Conservation (phyloP, 1,140 invertebrate species). For the Leptinotarsa defecta region DNA sequence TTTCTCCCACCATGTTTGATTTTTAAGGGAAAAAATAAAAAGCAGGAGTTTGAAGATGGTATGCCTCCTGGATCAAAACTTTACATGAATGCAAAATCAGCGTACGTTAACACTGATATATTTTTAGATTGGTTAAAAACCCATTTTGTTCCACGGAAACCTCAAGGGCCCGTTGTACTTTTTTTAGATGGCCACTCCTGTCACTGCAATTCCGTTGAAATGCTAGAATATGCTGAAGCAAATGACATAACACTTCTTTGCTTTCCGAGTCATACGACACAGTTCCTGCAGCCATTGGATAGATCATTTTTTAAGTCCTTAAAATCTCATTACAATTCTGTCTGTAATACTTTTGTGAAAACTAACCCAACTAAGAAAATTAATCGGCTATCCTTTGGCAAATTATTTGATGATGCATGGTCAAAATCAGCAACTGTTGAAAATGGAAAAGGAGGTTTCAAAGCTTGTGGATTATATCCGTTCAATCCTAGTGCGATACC, state of each 20-base stretch:
- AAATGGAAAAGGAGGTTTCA: not conserved
- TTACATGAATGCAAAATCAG: slow-evolving; percentile 54
- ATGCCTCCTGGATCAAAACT: slow-evolving; percentile 48
- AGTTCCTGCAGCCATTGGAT: slow-evolving; percentile 46
- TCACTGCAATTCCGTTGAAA: slow-evolving; percentile 40
- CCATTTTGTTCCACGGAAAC: slow-evolving; percentile 49
- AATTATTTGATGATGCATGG: too few relatives aligned
- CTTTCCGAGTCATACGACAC: slow-evolving; percentile 50
- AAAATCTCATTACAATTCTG: slow-evolving; percentile 29
- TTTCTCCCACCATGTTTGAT: slow-evolving; percentile 50
- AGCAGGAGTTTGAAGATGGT: slow-evolving; percentile 50
- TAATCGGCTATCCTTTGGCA: too few relatives aligned
- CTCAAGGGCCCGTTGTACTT: slow-evolving; percentile 44
- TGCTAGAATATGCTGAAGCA: slow-evolving; percentile 37
- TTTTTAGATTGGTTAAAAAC: slow-evolving; percentile 52
- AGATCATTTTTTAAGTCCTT: slow-evolving; percentile 35
- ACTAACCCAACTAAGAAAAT: too few relatives aligned
- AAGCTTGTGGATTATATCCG: not conserved
- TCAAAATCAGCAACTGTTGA: too few relatives aligned
- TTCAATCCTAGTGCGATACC: not conserved
- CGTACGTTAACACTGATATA: slow-evolving; percentile 51
- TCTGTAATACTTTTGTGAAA: not conserved
- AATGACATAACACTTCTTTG: slow-evolving; percentile 36
- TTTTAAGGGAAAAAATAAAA: slow-evolving; percentile 53
- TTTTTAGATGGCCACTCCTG: slow-evolving; percentile 51